A percentile compares a stretch with the other conserved stretches of the same genome.
Evolutionary conservation across 2,888 invertebrate species (phyloP).

Genomic region (Leptopilina syphax): DNA sequence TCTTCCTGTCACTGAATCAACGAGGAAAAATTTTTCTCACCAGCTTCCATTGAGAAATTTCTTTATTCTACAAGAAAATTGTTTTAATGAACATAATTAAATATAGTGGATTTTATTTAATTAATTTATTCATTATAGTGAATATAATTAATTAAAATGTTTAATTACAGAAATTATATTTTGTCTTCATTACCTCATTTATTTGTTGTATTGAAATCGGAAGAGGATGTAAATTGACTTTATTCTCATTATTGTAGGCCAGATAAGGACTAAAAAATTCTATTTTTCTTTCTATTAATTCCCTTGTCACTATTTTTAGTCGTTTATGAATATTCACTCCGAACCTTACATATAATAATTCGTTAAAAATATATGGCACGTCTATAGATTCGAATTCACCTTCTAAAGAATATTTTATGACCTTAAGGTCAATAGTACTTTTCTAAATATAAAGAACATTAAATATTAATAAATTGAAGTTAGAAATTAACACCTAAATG

Average conservation of each 20-base stretch:
- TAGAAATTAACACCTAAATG: too few species aligned
- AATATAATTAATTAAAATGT: not conserved
- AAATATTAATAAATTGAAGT: conserved; percentile 29
- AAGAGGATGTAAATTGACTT: conserved; percentile 77
- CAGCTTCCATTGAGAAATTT: conserved; percentile 81
- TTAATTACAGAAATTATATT: not conserved
- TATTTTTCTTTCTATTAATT: conserved; percentile 73
- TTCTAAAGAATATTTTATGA: conserved; percentile 73
- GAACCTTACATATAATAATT: conserved; percentile 74
- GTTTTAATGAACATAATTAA: not conserved
- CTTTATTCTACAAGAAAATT: conserved; percentile 50
- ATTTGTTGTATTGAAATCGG: conserved; percentile 80
- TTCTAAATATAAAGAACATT: conserved; percentile 65
- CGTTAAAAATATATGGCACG: conserved; percentile 67
- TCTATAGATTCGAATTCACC: conserved; percentile 75
- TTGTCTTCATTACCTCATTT: conserved; percentile 70
- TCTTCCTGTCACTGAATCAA: conserved; percentile 80
- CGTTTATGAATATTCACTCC: conserved; percentile 73
- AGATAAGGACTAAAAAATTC: conserved; percentile 80
- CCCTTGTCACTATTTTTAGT: conserved; percentile 71
- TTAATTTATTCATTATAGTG: too few species aligned
- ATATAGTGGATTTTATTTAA: too few species aligned
- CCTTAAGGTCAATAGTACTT: conserved; percentile 75
- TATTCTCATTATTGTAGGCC: conserved; percentile 75
- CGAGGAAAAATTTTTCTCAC: conserved; percentile 84